phyloP scores from a whole-genome alignment of 2,113 vertebrate species.

The Silurus asotus region DNA sequence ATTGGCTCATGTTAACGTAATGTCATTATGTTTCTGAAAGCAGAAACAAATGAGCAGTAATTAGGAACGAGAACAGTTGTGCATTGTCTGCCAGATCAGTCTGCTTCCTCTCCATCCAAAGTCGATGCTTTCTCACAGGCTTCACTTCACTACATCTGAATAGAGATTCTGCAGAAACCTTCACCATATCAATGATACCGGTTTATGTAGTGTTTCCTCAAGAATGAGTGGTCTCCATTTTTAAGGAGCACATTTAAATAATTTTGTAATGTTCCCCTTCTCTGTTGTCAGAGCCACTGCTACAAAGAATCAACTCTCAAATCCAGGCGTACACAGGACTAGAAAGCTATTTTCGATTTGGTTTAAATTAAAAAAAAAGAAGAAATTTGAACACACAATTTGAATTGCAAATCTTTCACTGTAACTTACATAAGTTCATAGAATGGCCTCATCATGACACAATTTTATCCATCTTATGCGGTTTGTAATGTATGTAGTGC shows the following conservation, averaged over 20 bases:
- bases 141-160: too few species aligned
- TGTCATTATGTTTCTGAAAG: too few species aligned
- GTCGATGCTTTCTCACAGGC: too few species aligned
- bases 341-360: neutral
- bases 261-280: neutral
- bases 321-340: neutral
- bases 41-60: too few species aligned
- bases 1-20: too few species aligned
- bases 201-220: neutral
- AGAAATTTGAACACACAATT: neutral
- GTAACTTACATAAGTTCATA: neutral
- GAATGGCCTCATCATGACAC: constrained; percentile 9
- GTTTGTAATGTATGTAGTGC: neutral
- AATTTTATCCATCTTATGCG: neutral
- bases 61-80: too few species aligned
- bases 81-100: too few species aligned
- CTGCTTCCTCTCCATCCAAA: too few species aligned
- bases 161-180: neutral
- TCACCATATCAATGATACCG: neutral
- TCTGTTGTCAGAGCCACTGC: neutral
- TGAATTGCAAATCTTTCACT: neutral
- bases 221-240: neutral
- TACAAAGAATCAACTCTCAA: neutral
- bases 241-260: too few species aligned
- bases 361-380: neutral